These are phyloP conservation scores for Casuarius casuarius DNA, from an alignment of 2,113 vertebrate species.

Conservation along the genomic window DNA sequence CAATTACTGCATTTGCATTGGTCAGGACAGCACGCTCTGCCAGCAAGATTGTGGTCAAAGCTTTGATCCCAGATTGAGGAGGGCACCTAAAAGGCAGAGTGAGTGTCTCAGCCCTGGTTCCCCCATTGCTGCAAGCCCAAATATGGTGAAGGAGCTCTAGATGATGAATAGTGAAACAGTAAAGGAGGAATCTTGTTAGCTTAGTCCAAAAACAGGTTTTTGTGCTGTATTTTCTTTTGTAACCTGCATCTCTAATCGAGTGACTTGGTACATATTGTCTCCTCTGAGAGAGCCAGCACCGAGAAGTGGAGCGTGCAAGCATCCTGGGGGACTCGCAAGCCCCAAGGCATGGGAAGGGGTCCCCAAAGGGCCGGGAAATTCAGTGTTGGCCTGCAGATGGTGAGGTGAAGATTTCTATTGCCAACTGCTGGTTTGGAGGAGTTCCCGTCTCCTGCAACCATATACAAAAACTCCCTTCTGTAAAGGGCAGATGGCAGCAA, in stretches of 20 bases:
- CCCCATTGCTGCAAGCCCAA: not conserved
- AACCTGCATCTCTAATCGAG: not conserved
- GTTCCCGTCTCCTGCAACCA: not conserved
- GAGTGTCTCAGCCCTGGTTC: not conserved
- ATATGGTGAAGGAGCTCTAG: not conserved
- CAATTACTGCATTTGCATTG: conserved; percentile 11
- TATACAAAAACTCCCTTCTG: not conserved
- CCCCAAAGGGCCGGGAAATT: not conserved
- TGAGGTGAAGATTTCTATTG: not conserved
- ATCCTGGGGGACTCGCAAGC: not conserved
- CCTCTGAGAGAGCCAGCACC: not conserved
- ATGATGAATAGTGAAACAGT: not conserved
- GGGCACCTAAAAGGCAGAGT: not conserved
- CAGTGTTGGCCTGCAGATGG: not conserved
- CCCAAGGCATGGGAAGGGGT: not conserved
- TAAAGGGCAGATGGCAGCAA: conserved; percentile 2
- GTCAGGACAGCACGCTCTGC: not conserved
- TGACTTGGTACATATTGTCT: not conserved
- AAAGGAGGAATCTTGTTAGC: not conserved
- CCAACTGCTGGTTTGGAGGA: not conserved
- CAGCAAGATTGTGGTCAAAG: not conserved
- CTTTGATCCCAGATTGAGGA: not conserved
- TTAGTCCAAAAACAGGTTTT: not conserved
- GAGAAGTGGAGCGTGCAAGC: not conserved
- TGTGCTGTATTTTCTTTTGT: not conserved